These are phyloP conservation scores for Drosophila burlai DNA, from an alignment of 1,140 invertebrate genomes.

Conservation along the genomic window DNA sequence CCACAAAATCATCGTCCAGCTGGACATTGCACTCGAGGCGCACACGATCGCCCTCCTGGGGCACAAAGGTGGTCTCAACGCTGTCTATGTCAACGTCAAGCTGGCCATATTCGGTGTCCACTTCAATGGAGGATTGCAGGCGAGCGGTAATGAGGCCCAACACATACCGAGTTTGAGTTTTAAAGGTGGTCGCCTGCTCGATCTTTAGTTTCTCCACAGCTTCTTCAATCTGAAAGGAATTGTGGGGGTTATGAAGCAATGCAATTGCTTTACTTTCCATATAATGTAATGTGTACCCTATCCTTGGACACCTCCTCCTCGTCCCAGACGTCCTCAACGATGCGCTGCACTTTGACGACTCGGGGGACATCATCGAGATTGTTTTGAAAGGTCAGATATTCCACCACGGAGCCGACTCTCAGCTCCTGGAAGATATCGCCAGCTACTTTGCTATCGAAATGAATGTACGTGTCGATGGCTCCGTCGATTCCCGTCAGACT, in stretches of 20 bases:
- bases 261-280: neutral
- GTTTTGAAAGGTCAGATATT: conserved; percentile 54
- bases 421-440: conserved; percentile 39
- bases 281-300: conserved; percentile 12
- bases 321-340: conserved; percentile 62
- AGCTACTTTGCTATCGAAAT: conserved; percentile 43
- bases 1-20: conserved; percentile 61
- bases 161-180: conserved; percentile 85
- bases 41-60: conserved; percentile 70
- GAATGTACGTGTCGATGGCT: conserved; percentile 45
- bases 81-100: conserved; percentile 86
- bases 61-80: conserved; percentile 86
- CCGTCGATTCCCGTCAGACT: conserved; percentile 37
- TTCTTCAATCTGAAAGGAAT: conserved; percentile 14
- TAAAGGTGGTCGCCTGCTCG: conserved; percentile 81
- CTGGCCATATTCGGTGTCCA: conserved; percentile 86
- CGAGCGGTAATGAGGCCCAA: conserved; percentile 86
- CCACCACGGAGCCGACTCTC: conserved; percentile 47
- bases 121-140: conserved; percentile 84
- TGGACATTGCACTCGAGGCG: conserved; percentile 67
- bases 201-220: conserved; percentile 40
- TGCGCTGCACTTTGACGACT: conserved; percentile 56
- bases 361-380: neutral
- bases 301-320: conserved; percentile 22
- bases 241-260: neutral